A percentile compares a stretch with the other conserved stretches of the same genome.
phyloP scores from a whole-genome alignment of 2,113 vertebrate species.

The Tychaedon coryphoeus region DNA sequence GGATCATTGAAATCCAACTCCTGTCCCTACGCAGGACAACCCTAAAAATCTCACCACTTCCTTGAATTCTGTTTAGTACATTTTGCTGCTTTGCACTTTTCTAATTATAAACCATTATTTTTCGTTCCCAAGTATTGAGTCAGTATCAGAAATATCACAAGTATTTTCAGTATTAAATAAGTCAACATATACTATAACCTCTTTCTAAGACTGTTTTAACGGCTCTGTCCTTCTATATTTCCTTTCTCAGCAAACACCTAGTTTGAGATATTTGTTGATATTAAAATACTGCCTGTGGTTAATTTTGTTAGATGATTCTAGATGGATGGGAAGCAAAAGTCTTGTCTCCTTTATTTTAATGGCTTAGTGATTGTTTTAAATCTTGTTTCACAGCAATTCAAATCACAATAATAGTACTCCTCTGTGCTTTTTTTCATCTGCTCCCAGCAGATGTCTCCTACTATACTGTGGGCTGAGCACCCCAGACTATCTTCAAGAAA shows the following conservation, averaged over 20 bases:
- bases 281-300: not conserved
- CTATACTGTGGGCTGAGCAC: not conserved
- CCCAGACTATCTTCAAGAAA: not conserved
- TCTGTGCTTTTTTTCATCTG: not conserved
- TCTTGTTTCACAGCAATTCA: not conserved
- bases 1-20: not conserved
- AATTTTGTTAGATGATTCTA: not conserved
- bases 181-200: not conserved
- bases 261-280: not conserved
- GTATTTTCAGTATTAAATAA: not conserved
- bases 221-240: not conserved
- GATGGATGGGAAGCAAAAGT: not conserved
- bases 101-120: not conserved
- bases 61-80: not conserved
- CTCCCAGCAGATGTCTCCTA: not conserved
- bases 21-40: not conserved
- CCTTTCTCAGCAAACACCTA: not conserved
- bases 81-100: not conserved
- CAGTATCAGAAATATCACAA: not conserved
- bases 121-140: not conserved
- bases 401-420: not conserved
- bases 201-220: not conserved
- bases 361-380: not conserved
- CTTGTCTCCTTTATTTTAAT: not conserved
- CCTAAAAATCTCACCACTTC: not conserved